Evolutionary conservation across 2,113 vertebrate genomes (phyloP), one percentile per base, ranked within the genome.

Genomic region (Lagenorhynchus albirostris): DNA sequence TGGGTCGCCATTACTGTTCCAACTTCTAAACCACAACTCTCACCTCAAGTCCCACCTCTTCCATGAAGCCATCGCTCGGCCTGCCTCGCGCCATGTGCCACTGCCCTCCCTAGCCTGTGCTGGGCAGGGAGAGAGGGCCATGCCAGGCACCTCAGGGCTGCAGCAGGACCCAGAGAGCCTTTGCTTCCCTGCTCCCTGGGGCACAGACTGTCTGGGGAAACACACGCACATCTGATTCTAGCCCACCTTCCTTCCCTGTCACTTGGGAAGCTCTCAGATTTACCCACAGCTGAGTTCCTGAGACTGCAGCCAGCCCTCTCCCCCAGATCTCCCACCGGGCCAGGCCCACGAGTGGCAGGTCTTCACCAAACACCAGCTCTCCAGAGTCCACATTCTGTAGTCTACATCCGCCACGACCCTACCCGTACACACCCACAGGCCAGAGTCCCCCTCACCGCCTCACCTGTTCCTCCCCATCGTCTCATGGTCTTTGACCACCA

Each of bases 401-500:
- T 23, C n/a, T 2, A 31, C 8, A 31, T 55, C 41, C 23, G 60
- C 85, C n/a, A 14, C 0, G 5, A 84, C 70, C 63, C 33, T 58
- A 26, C 41, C 55, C 58, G 5, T 0, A 38, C 70, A 68, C 83
- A 53, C 60, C 62, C 85, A 76, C 82, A 73, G 63, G 77, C 18
- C 91, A 2, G 55, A 87, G 71, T 5, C 1, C 70, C n/a, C 7
- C 23, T 7, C 3, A 14, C 38, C 9, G 0, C 29, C 98, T 94
- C 89, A 99, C 99, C 99, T 99, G 99, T 99, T 99, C 23, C 99
- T 99, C 5, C 99, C 99, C 99, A 99, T 98, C 0, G 99, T 99
- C 97, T 99, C 99, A 97, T 99, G 99, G 98, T 99, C 99, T 94
- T 99, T 99, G 76, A 99, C 99, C 0, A 99, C 99, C 20, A 99